A percentile compares a stretch with the other conserved stretches of the same genome.
phyloP scores from a whole-genome alignment of 37 sponge, comb jelly and placozoan genomes.

The Halichondria panicea region DNA sequence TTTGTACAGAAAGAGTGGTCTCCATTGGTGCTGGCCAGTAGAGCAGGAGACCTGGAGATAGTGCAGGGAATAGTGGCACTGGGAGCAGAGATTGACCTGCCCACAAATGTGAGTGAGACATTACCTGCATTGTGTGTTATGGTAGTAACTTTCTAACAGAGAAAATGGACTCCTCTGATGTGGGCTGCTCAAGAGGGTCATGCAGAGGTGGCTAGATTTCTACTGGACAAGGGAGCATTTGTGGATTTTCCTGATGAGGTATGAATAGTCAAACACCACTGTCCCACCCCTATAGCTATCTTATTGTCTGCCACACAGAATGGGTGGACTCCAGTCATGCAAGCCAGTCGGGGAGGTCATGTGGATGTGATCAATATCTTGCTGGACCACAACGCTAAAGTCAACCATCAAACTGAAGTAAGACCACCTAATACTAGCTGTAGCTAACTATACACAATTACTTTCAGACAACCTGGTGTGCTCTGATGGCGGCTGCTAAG shows the following conservation, averaged over 20 bases:
- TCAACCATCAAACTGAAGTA: neutral
- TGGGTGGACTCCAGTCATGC: conserved; percentile 4
- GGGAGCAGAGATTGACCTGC: too few species aligned
- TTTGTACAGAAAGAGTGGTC: too few species aligned
- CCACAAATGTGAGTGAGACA: too few species aligned
- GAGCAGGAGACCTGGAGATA: too few species aligned
- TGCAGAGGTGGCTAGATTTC: neutral
- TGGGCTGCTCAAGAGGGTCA: neutral
- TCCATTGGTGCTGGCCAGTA: too few species aligned
- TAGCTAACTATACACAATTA: too few species aligned
- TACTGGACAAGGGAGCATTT: neutral
- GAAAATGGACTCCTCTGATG: neutral
- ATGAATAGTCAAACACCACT: neutral
- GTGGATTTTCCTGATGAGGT: neutral
- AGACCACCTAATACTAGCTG: too few species aligned
- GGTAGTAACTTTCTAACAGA: too few species aligned
- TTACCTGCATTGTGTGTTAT: too few species aligned
- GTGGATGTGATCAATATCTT: neutral
- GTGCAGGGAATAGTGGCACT: too few species aligned
- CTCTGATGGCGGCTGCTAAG: too few species aligned
- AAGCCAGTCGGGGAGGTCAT: neutral
- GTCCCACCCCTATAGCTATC: neutral
- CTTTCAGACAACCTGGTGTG: too few species aligned
- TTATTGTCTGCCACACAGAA: neutral
- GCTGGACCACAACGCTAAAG: neutral